Evolutionary conservation across 30 jellyfish, hydroid and myxozoan genomes (phyloP), one percentile per base, ranked within the genome.

Genomic region (Aurelia aurita): DNA sequence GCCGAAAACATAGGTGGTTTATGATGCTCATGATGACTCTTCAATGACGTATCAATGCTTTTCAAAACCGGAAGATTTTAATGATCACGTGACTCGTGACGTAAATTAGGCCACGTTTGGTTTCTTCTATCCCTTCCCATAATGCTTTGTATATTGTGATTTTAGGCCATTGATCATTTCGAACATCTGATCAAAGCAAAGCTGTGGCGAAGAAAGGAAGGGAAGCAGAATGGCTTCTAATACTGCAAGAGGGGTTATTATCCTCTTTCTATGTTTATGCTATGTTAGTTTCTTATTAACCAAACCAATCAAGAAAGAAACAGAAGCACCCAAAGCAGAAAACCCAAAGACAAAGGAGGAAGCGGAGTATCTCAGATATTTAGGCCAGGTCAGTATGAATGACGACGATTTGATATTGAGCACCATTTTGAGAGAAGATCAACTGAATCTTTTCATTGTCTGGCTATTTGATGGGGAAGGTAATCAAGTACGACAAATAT

Each of bases 341-440:
- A 96, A 91, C 44, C 87, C 90, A 29, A 74, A 76, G 68, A 69
- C 75, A 46, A 46, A 76, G 32, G 95, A 92, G 59, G 95, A 92
- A 35, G 91, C 92, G 0, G 97, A 92, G 59, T 93, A 92, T 71
- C 89, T 78, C 35, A 87, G 94, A 67, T 92, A 92, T 67, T 86
- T 92, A 72, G 90, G 98, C 87, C 94, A 92, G 85, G 85, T 89
- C 16, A 6, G 51, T 39, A 39, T 39, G 51, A 39, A 39, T 5
- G 51, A 9, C 2, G n/a, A n/a, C n/a, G n/a, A 2, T 39, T 8
- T 15, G 51, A 39, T 39, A 39, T 39, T 39, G 51, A 39, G 51
- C 51, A 39, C 51, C 51, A 39, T 39, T 39, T 8, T 39, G 51
- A 39, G 7, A 39, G 51, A 39, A 39, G 16, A 15, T 39, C 13